Percentiles rank a stretch among this genome's conserved stretches.
Conservation (phyloP, 1,140 invertebrate genomes). For the Drosophila murphyi region DNA sequence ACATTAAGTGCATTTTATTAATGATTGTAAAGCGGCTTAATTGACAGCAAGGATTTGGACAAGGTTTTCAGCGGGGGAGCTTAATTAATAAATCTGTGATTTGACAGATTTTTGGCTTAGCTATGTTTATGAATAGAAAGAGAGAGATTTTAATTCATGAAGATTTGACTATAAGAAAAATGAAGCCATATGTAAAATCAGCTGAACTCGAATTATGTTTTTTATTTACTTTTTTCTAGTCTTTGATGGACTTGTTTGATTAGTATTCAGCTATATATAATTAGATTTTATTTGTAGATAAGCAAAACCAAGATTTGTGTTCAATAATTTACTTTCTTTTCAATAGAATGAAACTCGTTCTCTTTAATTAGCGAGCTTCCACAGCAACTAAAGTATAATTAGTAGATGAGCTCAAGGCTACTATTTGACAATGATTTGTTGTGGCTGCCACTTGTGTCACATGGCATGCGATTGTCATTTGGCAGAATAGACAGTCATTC, state of each 20-base stretch:
- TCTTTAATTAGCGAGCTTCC: background rate
- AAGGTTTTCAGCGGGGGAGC: background rate
- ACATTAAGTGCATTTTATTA: slow-evolving; percentile 49
- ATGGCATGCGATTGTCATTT: background rate
- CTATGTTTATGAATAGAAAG: background rate
- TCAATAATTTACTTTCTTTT: background rate
- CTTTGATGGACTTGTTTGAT: too few relatives aligned
- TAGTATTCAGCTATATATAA: too few relatives aligned
- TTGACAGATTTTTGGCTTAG: background rate
- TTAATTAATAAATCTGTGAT: background rate
- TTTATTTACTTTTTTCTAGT: too few relatives aligned
- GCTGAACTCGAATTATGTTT: too few relatives aligned
- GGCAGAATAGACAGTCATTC: slow-evolving; percentile 19
- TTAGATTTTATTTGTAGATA: too few relatives aligned
- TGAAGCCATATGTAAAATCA: too few relatives aligned
- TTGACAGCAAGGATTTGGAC: slow-evolving; percentile 42
- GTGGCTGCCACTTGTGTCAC: slow-evolving; percentile 12
- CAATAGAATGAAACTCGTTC: background rate
- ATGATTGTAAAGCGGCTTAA: slow-evolving; percentile 32
- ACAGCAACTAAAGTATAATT: background rate
- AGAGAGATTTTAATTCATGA: too few relatives aligned
- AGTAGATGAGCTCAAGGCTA: background rate
- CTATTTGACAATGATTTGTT: slow-evolving; percentile 28
- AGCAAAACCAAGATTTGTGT: background rate
- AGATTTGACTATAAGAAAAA: too few relatives aligned